A percentile compares a stretch with the other conserved stretches of the same genome.
phyloP scores from a whole-genome alignment of 2,113 vertebrate species.

The Upupa epops region DNA sequence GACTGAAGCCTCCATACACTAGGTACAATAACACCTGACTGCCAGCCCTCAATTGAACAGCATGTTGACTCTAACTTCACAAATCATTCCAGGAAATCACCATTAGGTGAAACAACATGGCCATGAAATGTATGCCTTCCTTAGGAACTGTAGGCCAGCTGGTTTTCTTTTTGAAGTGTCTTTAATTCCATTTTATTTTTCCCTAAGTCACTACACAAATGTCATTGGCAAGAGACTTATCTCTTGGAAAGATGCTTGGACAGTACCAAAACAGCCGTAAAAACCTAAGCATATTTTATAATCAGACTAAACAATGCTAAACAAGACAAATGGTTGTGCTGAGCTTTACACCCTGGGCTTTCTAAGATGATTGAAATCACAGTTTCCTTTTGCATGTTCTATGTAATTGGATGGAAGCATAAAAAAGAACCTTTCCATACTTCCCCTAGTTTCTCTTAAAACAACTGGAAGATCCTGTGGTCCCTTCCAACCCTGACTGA shows the following conservation, averaged over 20 bases:
- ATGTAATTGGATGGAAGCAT: background rate
- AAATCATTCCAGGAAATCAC: background rate
- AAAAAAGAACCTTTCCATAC: background rate
- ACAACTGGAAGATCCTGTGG: too few relatives aligned
- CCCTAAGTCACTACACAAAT: conserved; percentile 17
- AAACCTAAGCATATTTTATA: conserved; percentile 36
- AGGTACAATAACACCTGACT: background rate
- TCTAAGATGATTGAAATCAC: background rate
- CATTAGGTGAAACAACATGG: background rate
- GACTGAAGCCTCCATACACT: background rate
- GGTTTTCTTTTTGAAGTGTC: conserved; percentile 21
- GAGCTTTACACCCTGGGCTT: background rate
- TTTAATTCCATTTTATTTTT: conserved; percentile 25
- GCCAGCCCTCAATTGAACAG: background rate
- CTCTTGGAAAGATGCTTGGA: background rate
- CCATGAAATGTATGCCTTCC: background rate
- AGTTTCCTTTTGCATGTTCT: background rate
- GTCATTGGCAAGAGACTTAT: conserved; percentile 13
- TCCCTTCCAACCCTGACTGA: too few relatives aligned
- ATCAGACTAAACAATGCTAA: conserved; percentile 47
- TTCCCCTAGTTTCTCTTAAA: background rate
- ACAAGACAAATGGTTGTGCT: conserved; percentile 13
- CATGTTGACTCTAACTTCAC: background rate
- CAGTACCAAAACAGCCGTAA: conserved; percentile 16
- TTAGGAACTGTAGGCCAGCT: background rate